Evolutionary conservation across 2,113 vertebrate genomes (phyloP), one percentile per base, ranked within the genome.

Genomic region (Rhynchomys soricoides): DNA sequence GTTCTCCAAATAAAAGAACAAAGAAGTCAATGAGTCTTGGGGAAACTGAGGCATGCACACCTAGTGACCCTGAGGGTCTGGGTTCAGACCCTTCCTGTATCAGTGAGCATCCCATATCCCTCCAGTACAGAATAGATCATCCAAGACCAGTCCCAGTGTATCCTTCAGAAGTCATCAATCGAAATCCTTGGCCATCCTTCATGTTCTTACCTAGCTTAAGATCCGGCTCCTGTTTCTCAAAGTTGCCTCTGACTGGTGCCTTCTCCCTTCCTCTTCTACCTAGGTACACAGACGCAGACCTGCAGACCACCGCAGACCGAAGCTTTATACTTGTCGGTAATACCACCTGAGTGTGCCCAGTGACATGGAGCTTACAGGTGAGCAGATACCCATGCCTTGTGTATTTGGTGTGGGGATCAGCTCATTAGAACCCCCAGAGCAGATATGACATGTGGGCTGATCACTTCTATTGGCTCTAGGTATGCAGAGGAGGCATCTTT

Each of bases 351-450:
- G 81, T 1, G 24, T 3, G 17, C 48, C 48, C 71, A 7, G 43
- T 17, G 50, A 79, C 13, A 1, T 8, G 13, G 59, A n/a, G 48
- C 31, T 31, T 3, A 64, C 37, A 21, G 87, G 22, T 0, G 37
- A 21, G 59, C 15, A 2, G 29, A 26, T 22, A 4, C 12, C 78
- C 55, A 45, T 1, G 7, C 57, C 48, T 74, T 31, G 7, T 7
- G 29, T 19, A 1, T 85, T 81, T 31, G 45, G 31, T 0, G 1
- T 0, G 7, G 4, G 9, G n/a, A 22, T 16, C 29, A 15, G 34
- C 68, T 40, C 50, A n/a, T 6, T 57, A 45, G 89, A 48, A 66
- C 34, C 40, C n/a, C 81, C 68, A 13, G 29, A 48, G 90, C 68
- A 48, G 16, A 48, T 15, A 9, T 19, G 50, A 73, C 10, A 0